Evolutionary conservation across 2,888 invertebrate species (phyloP), one percentile per base, ranked within the genome.

Genomic region (Bedellia somnulentella): DNA sequence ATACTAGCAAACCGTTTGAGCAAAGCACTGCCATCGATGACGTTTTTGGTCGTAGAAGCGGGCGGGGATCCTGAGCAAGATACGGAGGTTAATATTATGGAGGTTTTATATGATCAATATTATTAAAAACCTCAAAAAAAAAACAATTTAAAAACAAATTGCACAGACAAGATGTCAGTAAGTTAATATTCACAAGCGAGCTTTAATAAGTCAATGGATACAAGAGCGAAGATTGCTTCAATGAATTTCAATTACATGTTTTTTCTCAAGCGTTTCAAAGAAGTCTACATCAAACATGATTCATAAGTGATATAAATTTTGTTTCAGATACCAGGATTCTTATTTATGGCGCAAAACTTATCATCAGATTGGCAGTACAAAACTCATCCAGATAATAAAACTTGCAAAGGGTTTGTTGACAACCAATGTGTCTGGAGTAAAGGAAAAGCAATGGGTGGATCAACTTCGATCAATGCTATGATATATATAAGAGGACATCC

Each of bases 371-470:
- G 81, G 81, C 56, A 58, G 29, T 82, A 80, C 46, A 57, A 63
- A 39, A 77, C 79, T 1, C 51, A 64, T 21, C 56, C 62, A 3
- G 47, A 56, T 37, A 50, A 54, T 13, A 45, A 52, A 15, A 46
- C 45, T 33, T 70, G 71, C 18, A 59, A 67, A 29, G 61, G 63
- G 16, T 60, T 64, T 21, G 49, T 39, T 41, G 38, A 53, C 30
- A 48, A 59, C 24, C 44, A 52, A 25, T 68, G 67, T 32, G 57
- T 54, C n/a, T 82, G 83, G 84, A 78, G 81, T 15, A 76, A 83
- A 33, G 87, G 87, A 0, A 85, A 81, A 45, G 71, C 78, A 33
- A 58, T 84, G 44, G 83, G 83, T 16, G 84, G 84, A 5, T 78
- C 78, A 0, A 80, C 81, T 27, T 68, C 77, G 2, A 60, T 83